A percentile compares a stretch with the other conserved stretches of the same genome.
Evolutionary conservation across 1,140 invertebrate genomes (phyloP).

Genomic region (Oncopeltus fasciatus): DNA sequence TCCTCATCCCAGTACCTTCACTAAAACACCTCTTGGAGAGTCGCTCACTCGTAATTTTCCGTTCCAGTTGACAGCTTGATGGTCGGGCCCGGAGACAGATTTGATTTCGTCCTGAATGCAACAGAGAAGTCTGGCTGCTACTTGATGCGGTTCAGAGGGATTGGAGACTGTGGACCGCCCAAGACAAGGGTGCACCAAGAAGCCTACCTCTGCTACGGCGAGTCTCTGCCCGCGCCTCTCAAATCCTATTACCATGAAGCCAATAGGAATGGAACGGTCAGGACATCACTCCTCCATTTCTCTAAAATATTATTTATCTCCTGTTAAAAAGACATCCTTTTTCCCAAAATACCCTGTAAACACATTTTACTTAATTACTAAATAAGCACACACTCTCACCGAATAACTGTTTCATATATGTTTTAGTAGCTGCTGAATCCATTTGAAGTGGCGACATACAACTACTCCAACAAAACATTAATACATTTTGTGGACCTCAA

Average conservation of each 20-base stretch:
- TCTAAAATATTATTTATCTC: no score
- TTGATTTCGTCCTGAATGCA: constrained; percentile 35
- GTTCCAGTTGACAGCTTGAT: constrained; percentile 21
- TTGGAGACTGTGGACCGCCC: constrained; percentile 29
- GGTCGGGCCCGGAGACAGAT: constrained; percentile 35
- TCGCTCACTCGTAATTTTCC: no score
- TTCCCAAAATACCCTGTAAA: no score
- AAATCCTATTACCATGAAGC: background rate
- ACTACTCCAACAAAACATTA: constrained; percentile 17
- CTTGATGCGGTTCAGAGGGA: constrained; percentile 33
- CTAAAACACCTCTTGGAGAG: no score
- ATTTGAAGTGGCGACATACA: constrained; percentile 11
- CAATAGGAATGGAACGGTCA: background rate
- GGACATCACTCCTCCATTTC: no score
- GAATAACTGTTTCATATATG: background rate
- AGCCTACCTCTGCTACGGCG: constrained; percentile 18
- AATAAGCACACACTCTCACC: no score
- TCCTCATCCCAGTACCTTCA: no score
- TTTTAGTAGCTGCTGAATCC: constrained; percentile 22
- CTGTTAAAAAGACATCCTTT: no score
- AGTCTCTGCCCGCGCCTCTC: background rate
- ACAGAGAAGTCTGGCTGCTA: constrained; percentile 31
- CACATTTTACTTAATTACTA: no score
- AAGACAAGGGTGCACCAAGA: constrained; percentile 19
- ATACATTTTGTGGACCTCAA: constrained; percentile 15